Base-by-base conservation (phyloP, 2,113 vertebrate genomes). In the Abramis brama region DNA sequence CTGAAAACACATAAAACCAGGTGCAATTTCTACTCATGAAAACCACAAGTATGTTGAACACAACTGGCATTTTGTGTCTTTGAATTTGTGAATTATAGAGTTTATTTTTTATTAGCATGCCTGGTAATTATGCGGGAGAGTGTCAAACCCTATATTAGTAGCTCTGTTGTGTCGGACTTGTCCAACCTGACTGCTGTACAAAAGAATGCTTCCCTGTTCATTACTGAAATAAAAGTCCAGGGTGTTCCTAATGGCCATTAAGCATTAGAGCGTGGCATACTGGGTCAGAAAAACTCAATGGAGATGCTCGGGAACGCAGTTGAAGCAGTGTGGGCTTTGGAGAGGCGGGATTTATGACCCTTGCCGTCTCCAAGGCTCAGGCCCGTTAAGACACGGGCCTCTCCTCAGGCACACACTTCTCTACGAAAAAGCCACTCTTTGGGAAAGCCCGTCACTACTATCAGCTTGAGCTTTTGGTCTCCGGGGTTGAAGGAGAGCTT, bases 321-420 rank as follows among this genome's bases (percentile, higher is more conserved):
- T 78, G 71, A 80, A 84, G 80, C 68, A 68, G 84, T 76, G 68
- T 64, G 73, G 76, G 82, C 50, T 81, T 82, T 77, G 39, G 70
- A 73, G 60, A 73, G 82, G 52, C 77, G 9, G 75, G 87, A 87
- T 90, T 90, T 89, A 89, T 87, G 76, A 64, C 60, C 45, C 33
- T 45, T 73, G 86, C 83, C 88, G 84, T 92, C 92, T 91, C 90
- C 84, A 75, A 90, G 90, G 91, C 90, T 90, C 83, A 8, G n/a
- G 90, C 90, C 71, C 81, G 90, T 93, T 93, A 94, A 94, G 91
- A 91, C 85, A 68, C 79, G 87, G 89, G 89, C 92, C 86, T 82
- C 84, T 92, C 84, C 82, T 79, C 52, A 62, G 88, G 86, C 92
- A 93, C 89, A 57, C 59, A 90, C 89, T 86, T 83, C 91, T 87